Evolutionary conservation across 2,797 vertebrate genomes (phyloP), one percentile per base, ranked within the genome.

Genomic region (Neopelma chrysocephalum): DNA sequence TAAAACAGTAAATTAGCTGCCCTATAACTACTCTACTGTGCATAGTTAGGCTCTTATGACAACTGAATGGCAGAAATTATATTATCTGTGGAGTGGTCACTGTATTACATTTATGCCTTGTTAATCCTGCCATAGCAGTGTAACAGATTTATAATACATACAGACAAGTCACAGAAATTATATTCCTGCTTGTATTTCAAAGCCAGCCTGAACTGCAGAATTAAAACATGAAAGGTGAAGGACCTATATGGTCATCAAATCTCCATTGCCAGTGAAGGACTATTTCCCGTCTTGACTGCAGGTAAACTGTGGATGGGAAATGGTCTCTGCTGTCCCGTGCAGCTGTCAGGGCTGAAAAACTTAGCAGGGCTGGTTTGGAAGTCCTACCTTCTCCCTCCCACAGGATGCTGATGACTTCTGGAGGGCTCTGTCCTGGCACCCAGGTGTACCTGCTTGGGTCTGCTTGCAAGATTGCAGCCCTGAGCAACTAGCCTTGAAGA

Each of bases 1-100:
- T 66, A 68, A 80, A 45, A 45, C 18, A 56, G 68, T 91, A 83
- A 89, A 91, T 95, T 93, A 92, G 25, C 68, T 89, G 88, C 62
- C 90, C n/a, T 88, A 45, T 91, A 87, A 77, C 76, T 84, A 82
- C 58, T 78, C 40, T 56, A 45, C 80, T 93, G 60, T 76, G 56
- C 36, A 11, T 48, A 83, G 62, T 81, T 93, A 38, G 88, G 62
- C 51, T 78, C 43, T 91, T 60, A 79, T 34, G 73, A 90, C 61
- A 92, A 89, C 42, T 56, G 61, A 96, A 89, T 94, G 86, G 70
- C 87, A 93, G 91, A 91, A 89, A 93, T 91, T 54, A 50, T 12
- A 43, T 86, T 65, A 23, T 76, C 66, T 94, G 64, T 87, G 71
- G 71, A 93, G 62, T 90, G 65, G 81, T 43, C 78, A 69, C 61